Percentiles rank a stretch among this genome's conserved stretches.
These are phyloP conservation scores for Celastrina argiolus DNA, from an alignment of 2,888 invertebrate genomes.

Conservation along the genomic window DNA sequence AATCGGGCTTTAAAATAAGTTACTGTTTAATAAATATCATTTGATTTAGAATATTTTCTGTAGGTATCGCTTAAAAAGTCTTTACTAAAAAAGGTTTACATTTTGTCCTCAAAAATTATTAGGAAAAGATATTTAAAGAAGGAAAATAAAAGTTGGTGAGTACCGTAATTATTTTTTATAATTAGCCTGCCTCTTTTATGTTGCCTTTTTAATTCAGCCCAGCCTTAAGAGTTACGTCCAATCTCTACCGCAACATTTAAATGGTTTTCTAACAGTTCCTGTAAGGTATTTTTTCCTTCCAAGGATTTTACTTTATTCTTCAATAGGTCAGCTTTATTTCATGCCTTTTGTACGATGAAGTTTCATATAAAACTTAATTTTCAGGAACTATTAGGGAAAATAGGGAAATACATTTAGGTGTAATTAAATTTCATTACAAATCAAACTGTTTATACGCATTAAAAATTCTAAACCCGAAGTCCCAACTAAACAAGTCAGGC, in stretches of 20 bases:
- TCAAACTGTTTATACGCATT: no score
- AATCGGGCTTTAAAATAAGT: no score
- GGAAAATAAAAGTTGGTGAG: not conserved
- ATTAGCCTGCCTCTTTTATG: not conserved
- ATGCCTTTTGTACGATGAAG: not conserved
- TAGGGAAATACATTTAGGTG: no score
- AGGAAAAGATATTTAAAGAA: not conserved
- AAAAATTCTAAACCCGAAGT: no score
- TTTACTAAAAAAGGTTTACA: no score
- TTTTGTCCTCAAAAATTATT: not conserved
- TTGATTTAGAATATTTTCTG: no score
- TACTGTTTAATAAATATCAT: no score
- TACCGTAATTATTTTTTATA: conserved; percentile 11
- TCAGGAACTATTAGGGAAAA: not conserved
- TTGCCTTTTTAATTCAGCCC: not conserved
- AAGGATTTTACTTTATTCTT: not conserved
- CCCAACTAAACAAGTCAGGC: not conserved
- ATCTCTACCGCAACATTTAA: not conserved
- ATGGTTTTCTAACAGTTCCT: conserved; percentile 11
- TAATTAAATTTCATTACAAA: no score
- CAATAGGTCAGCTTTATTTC: conserved; percentile 1
- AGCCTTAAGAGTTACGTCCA: not conserved
- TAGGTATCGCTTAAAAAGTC: no score
- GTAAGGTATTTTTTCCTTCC: not conserved
- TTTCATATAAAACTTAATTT: not conserved